Percentiles rank a stretch among this genome's conserved stretches.
Conservation (phyloP, 2,888 invertebrate genomes). For the Spodoptera picta region DNA sequence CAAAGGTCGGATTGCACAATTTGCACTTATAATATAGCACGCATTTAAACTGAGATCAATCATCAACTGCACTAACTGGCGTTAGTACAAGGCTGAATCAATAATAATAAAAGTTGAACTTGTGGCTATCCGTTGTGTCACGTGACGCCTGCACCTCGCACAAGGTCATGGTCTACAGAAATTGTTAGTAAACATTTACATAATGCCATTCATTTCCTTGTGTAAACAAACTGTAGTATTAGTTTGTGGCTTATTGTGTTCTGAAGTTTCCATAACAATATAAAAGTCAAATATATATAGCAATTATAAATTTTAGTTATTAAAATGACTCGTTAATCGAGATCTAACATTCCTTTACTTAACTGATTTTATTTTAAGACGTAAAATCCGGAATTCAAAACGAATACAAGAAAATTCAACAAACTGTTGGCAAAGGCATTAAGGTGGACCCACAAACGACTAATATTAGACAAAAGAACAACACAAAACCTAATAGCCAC, state of each 20-base stretch:
- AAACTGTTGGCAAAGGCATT: no score
- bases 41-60: conserved; percentile 33
- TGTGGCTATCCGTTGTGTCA: conserved; percentile 59
- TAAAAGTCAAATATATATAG: no score
- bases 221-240: background rate
- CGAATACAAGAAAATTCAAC: no score
- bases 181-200: conserved; percentile 39
- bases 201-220: conserved; percentile 7
- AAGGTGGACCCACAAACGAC: background rate
- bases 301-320: no score
- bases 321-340: no score
- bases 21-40: conserved; percentile 9
- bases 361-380: no score
- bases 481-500: background rate
- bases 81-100: conserved; percentile 68
- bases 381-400: no score
- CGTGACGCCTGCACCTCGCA: conserved; percentile 22
- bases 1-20: conserved; percentile 25
- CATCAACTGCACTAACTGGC: conserved; percentile 45
- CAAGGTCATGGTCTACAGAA: conserved; percentile 55
- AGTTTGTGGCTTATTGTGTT: no score
- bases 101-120: conserved; percentile 74
- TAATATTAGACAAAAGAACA: conserved; percentile 1
- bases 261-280: no score
- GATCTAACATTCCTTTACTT: no score